phyloP scores from a whole-genome alignment of 2,888 invertebrate species.

The Bellardia pandia region DNA sequence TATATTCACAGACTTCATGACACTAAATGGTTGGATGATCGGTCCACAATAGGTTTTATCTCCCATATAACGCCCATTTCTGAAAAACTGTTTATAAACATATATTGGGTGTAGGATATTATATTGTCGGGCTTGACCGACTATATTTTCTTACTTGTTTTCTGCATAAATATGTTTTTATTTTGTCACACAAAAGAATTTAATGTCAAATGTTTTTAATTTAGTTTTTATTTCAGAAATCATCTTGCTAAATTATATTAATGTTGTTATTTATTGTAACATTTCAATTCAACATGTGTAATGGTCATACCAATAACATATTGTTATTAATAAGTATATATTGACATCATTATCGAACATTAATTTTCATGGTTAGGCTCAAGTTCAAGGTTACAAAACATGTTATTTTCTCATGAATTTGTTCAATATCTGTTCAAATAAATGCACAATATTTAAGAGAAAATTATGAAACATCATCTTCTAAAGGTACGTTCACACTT shows the following conservation, averaged over 20 bases:
- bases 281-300: not conserved
- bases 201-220: too few relatives aligned
- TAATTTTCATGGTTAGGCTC: constrained; percentile 69
- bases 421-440: not conserved
- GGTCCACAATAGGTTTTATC: too few relatives aligned
- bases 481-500: not conserved
- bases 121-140: too few relatives aligned
- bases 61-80: too few relatives aligned
- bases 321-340: not conserved
- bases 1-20: too few relatives aligned
- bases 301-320: not conserved
- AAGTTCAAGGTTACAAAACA: constrained; percentile 70
- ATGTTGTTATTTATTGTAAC: not conserved
- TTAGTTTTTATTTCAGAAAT: too few relatives aligned
- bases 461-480: not conserved
- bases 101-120: too few relatives aligned
- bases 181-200: too few relatives aligned
- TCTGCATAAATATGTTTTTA: too few relatives aligned
- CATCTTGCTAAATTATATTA: not conserved
- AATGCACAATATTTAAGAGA: not conserved
- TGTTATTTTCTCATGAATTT: not conserved
- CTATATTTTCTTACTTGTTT: too few relatives aligned
- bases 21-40: too few relatives aligned
- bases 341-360: constrained; percentile 3
- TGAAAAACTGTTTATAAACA: too few relatives aligned